A percentile compares a stretch with the other conserved stretches of the same genome.
These are phyloP conservation scores for Drosophila varians DNA, from an alignment of 1,140 invertebrate species.

Conservation along the genomic window DNA sequence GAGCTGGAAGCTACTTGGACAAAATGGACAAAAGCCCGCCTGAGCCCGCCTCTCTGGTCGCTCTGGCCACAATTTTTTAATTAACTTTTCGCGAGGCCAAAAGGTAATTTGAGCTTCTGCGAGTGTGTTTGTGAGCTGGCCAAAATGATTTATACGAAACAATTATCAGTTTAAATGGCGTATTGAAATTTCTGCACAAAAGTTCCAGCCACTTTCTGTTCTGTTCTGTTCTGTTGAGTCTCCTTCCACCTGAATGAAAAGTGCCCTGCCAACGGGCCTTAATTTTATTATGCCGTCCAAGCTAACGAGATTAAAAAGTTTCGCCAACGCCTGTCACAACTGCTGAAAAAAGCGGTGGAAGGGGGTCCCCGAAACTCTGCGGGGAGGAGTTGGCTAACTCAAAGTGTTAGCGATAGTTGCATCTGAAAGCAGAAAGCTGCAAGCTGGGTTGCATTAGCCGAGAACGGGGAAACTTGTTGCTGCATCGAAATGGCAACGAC, in stretches of 20 bases:
- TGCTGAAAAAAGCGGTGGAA: conserved; percentile 7
- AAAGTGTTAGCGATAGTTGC: conserved; percentile 69
- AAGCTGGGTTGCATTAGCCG: conserved; percentile 49
- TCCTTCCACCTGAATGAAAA: conserved; percentile 11
- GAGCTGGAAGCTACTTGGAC: conserved; percentile 60
- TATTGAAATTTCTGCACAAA: conserved; percentile 71
- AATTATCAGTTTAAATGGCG: conserved; percentile 81
- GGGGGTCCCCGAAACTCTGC: not conserved
- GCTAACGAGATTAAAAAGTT: conserved; percentile 80
- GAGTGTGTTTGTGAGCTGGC: conserved; percentile 7
- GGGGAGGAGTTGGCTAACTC: not conserved
- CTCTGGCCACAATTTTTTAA: conserved; percentile 75
- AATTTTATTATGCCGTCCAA: conserved; percentile 75
- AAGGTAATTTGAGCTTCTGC: conserved; percentile 50
- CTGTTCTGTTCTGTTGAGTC: not conserved
- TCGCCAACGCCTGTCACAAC: conserved; percentile 63
- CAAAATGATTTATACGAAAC: conserved; percentile 75
- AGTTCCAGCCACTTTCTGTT: conserved; percentile 32
- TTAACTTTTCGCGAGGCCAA: conserved; percentile 64
- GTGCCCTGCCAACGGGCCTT: conserved; percentile 56
- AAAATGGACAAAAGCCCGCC: conserved; percentile 41
- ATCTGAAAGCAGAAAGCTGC: conserved; percentile 25
- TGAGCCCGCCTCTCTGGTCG: not conserved
- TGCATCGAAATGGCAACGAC: conserved; percentile 58
- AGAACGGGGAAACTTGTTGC: conserved; percentile 65